Evolutionary conservation across 2,113 vertebrate species (phyloP).

Genomic region (Vulpes lagopus): DNA sequence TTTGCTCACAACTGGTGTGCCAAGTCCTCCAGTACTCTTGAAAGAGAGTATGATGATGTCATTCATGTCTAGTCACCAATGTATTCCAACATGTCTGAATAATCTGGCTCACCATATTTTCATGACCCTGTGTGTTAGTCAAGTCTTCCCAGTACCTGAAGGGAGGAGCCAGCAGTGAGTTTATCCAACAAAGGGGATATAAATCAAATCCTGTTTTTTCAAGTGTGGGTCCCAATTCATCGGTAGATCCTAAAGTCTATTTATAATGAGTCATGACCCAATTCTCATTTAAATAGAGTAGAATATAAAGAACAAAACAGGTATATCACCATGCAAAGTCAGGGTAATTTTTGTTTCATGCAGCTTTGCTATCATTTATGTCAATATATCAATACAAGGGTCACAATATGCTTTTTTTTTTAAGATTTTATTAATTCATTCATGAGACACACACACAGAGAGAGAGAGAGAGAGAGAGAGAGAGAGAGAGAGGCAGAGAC

Average conservation of each 20-base stretch:
- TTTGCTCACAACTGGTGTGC: constrained; percentile 7
- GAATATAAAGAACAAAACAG: neutral
- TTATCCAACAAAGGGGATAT: neutral
- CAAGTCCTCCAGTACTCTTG: neutral
- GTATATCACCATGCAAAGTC: neutral
- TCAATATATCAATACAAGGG: neutral
- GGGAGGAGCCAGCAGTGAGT: neutral
- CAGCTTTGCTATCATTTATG: neutral
- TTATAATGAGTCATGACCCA: neutral
- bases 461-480: too few relatives aligned
- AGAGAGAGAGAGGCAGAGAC: too few relatives aligned
- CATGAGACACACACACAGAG: too few relatives aligned
- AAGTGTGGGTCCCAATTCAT: neutral
- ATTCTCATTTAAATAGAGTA: neutral
- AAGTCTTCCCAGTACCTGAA: neutral
- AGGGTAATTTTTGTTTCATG: neutral
- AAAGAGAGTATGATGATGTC: neutral
- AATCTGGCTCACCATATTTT: neutral
- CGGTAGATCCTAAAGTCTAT: neutral
- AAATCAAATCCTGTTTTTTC: neutral
- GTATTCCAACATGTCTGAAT: neutral
- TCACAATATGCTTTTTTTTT: neutral
- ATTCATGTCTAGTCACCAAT: neutral
- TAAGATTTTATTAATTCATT: too few relatives aligned
- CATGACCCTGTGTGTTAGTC: neutral